These are phyloP conservation scores for Arctia plantaginis DNA, from an alignment of 2,888 invertebrate genomes.

Conservation along the genomic window DNA sequence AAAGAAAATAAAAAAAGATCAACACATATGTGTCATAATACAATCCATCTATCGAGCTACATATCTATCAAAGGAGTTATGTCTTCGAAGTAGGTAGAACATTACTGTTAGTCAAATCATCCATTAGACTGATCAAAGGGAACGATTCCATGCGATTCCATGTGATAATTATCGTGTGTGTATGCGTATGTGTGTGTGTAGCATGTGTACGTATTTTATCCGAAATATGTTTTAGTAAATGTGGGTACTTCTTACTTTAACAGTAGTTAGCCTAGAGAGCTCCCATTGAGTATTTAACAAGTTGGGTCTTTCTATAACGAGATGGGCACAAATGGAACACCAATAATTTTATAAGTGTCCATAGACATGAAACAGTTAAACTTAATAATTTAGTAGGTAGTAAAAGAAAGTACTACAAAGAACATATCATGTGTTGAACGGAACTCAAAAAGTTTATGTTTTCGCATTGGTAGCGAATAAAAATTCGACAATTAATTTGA, in stretches of 20 bases:
- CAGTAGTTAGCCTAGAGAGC: not conserved
- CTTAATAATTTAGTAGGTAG: no score
- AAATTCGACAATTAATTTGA: not conserved
- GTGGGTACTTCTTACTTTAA: not conserved
- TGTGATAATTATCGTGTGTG: no score
- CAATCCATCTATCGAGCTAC: no score
- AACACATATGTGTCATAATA: no score
- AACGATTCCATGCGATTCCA: constrained; percentile 55
- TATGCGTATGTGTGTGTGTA: not conserved
- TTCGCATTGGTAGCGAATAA: not conserved
- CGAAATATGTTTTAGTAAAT: not conserved
- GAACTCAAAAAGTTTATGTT: no score
- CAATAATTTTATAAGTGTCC: no score
- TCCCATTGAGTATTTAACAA: not conserved
- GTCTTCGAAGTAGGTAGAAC: not conserved
- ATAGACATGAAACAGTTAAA: no score
- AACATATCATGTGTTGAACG: no score
- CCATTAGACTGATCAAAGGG: constrained; percentile 63
- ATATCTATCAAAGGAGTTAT: not conserved
- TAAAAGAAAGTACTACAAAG: no score
- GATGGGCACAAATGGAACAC: no score
- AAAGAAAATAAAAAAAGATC: no score
- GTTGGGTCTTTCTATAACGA: not conserved
- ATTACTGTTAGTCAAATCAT: constrained; percentile 53
- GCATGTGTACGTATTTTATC: not conserved